Evolutionary conservation across 1,140 invertebrate genomes (phyloP).

Genomic region (Bombyx mori): ASM3026992v2 NC_085131.1:9537501-9538000

Average conservation of each 20-base stretch:
- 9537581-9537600: constrained; percentile 87
- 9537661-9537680: constrained; percentile 25
- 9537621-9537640: constrained; percentile 77
- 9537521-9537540: constrained; percentile 26
- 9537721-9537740: constrained; percentile 16
- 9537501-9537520: too few relatives aligned
- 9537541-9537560: constrained; percentile 71
- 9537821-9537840: too few relatives aligned
- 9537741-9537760: constrained; percentile 15
- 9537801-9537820: too few relatives aligned
- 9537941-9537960: too few relatives aligned
- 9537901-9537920: too few relatives aligned
- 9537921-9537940: too few relatives aligned
- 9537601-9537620: constrained; percentile 88
- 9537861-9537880: too few relatives aligned
- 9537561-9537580: constrained; percentile 77
- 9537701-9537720: constrained; percentile 31
- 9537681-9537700: constrained; percentile 24
- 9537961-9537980: too few relatives aligned
- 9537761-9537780: background rate
- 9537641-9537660: constrained; percentile 41
- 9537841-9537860: too few relatives aligned
- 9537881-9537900: too few relatives aligned
- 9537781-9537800: background rate
- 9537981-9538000: too few relatives aligned